Evolutionary conservation across 2,797 vertebrate species (phyloP), one percentile per base, ranked within the genome.

Genomic region (Netta rufina): DNA sequence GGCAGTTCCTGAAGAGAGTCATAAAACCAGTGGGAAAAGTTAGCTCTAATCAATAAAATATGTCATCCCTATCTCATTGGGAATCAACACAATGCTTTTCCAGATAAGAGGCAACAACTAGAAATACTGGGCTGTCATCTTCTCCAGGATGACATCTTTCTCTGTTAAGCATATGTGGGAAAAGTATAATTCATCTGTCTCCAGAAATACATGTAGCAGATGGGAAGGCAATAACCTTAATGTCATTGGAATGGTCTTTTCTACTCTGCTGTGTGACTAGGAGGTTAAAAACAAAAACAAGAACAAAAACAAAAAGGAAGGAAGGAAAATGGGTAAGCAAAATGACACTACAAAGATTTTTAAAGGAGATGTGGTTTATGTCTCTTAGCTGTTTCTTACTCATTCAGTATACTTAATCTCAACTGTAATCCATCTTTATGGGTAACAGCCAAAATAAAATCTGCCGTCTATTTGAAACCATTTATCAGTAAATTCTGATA

Each of bases 1-100:
- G 99, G 99, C 81, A 99, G 98, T 78, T 99, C 99, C 98, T 98
- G 96, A 65, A 94, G 70, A 87, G 70, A 94, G 81, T 6, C 22
- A 96, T 49, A 49, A 81, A 67, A 81, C 64, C 38, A 47, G 67
- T 20, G 25, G 49, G n/a, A 71, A 80, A 58, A 41, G 28, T 33
- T 78, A 9, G 49, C 81, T 72, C 13, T 73, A 89, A 89, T 21
- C 19, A 21, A 28, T 45, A 36, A 57, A 64, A 71, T 7, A 47
- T 0, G 1, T 36, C 16, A 53, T 60, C 38, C 60, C n/a, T 84
- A 11, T 27, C 61, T 61, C 49, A 32, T 4, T 32, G 25, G 39
- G 39, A 56, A 82, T 25, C 72, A 85, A 18, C 82, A 72, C 74
- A 54, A 10, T 4, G 32, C 20, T 36, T 33, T 33, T 33, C 27